Percentiles rank a stretch among this genome's conserved stretches.
These are phyloP conservation scores for Cyclura pinguis DNA, from an alignment of 2,797 vertebrate species.

Conservation along the genomic window DNA sequence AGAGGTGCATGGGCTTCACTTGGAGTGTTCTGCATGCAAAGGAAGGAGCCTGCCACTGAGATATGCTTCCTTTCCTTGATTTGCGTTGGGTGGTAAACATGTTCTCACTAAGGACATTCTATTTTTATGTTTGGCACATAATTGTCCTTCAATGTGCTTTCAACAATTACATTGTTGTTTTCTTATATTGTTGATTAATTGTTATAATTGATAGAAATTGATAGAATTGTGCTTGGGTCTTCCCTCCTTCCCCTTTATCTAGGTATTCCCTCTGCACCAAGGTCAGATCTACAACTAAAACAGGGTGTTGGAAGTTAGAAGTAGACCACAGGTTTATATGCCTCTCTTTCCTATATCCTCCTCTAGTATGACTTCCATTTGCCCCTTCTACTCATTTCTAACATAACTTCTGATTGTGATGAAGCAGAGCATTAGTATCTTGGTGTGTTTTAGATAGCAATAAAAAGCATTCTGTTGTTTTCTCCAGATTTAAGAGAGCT, in stretches of 20 bases:
- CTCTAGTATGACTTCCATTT: neutral
- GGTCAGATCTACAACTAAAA: neutral
- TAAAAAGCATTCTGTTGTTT: neutral
- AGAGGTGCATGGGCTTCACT: neutral
- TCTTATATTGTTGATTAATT: neutral
- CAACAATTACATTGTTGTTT: neutral
- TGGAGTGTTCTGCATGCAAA: neutral
- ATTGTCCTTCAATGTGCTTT: neutral
- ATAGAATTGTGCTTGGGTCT: neutral
- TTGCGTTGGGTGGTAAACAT: neutral
- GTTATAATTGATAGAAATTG: neutral
- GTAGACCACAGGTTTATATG: neutral
- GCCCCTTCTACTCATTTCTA: neutral
- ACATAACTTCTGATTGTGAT: neutral
- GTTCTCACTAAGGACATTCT: neutral
- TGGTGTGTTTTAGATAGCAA: neutral
- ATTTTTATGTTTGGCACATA: neutral
- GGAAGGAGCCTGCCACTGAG: neutral
- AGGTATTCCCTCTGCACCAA: neutral
- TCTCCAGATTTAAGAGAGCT: neutral
- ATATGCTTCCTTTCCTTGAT: neutral
- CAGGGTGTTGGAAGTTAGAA: neutral
- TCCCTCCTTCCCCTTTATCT: neutral
- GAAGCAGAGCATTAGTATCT: neutral
- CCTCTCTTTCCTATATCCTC: neutral